These are phyloP conservation scores for Melieria omissa DNA, from an alignment of 2,888 invertebrate species.

Conservation along the genomic window DNA sequence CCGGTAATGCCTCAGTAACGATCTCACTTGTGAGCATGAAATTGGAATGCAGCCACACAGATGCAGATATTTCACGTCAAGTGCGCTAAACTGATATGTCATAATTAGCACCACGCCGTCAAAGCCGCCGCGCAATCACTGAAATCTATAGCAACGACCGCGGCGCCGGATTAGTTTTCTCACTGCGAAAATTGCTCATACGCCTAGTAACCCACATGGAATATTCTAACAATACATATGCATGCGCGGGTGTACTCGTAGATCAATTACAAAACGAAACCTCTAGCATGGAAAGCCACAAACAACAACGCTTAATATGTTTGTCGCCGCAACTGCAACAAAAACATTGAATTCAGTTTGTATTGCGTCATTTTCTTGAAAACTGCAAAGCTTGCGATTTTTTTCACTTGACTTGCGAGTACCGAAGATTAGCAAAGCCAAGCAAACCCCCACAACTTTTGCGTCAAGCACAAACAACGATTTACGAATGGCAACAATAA, in stretches of 20 bases:
- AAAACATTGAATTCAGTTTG: neutral
- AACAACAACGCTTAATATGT: too few relatives aligned
- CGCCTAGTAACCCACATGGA: constrained; percentile 38
- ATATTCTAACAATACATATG: neutral
- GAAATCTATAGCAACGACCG: neutral
- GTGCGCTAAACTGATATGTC: too few relatives aligned
- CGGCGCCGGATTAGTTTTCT: neutral
- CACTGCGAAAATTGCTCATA: constrained; percentile 20
- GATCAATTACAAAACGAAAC: neutral
- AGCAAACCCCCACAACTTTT: neutral
- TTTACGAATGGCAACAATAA: neutral
- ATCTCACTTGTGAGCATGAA: too few relatives aligned
- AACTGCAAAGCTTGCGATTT: neutral
- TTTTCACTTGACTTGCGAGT: neutral
- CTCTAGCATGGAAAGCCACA: too few relatives aligned
- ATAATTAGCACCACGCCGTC: neutral
- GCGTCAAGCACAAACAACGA: neutral
- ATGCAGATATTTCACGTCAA: too few relatives aligned
- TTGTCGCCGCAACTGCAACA: neutral
- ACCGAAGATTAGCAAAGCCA: neutral
- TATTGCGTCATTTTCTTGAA: neutral
- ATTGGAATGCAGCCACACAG: too few relatives aligned
- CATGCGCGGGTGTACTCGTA: neutral
- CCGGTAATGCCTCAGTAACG: too few relatives aligned
- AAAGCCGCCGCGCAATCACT: neutral